Evolutionary conservation across 2,888 invertebrate species (phyloP), one percentile per base, ranked within the genome.

Genomic region (Torymus auratus): DNA sequence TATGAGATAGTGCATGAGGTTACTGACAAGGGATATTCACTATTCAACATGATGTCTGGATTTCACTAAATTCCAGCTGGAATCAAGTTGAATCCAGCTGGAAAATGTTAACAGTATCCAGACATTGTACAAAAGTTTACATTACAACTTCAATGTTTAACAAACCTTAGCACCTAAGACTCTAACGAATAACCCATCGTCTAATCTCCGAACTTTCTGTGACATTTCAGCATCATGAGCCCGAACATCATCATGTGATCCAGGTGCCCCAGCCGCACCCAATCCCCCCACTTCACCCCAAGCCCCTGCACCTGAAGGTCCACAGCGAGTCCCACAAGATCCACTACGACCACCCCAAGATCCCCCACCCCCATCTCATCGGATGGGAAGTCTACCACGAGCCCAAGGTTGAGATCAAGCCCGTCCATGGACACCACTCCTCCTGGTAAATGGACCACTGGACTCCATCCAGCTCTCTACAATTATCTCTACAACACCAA

Each of bases 301-400:
- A 87, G 76, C 91, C 91, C 62, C 84, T 91, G 64, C 87, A 86
- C 84, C 83, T 90, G 78, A 88, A 89, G 84, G 87, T 86, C 55
- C 88, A 89, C 58, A 83, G 84, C 74, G 86, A 88, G 2, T 74
- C 85, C 5, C 83, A 81, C 64, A 87, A 86, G 80, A 85, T 90
- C 79, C 90, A 88, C 77, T 88, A 88, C 82, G 84, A 85, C 28
- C 84, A 74, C 65, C 85, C 86, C 90, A 5, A 93, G 89, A 2
- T 92, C 90, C 0, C 91, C 89, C 55, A 92, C 91, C 83, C 93
- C 91, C 85, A 93, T 90, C 91, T 93, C 92, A 23, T 93, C 92
- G 83, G 93, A 91, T 64, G 92, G 91, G 62, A 93, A 90, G 72
- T 93, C 89, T 81, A 91, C 91, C 84, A 91, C 91, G 89, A 88